Base-by-base conservation (phyloP, 2,888 invertebrate genomes). In the Chromoteleia sp. region DNA sequence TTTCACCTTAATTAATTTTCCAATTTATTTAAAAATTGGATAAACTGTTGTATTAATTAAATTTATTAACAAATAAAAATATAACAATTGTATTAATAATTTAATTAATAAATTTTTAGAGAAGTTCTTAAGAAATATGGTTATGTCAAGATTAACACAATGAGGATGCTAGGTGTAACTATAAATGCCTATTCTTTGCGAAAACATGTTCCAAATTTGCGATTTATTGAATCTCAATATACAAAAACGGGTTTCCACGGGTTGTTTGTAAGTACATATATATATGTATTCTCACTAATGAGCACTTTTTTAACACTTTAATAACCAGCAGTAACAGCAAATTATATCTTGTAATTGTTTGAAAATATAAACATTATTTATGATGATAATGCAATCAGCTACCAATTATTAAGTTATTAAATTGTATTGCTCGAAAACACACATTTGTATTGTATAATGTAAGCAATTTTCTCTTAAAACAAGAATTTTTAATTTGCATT, bases 231-330 rank as follows among this genome's bases (percentile, higher is more conserved):
- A 91, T 95, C 96, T 1, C 96, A 96, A 88, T 97, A 96, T 86
- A 98, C 98, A 0, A 95, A 96, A 87, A 98, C 98, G 68, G 98
- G 98, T 1, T 93, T 98, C 80, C 96, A 96, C 25, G 98, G 98
- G 68, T 95, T 97, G 92, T 98, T 98, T 98, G 97, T 97, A 93
- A 94, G 95, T 45, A 25, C 3, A 41, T 1, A 54, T 41, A 17
- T 17, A n/a, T 43, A 17, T 6, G 2, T 17, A 43, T 12, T n/a
- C n/a, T n/a, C n/a, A n/a, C n/a, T 2, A 4, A 59, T 25, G 7
- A 43, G 29, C 25, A 29, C 17, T 29, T 43, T 43, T 8, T 48
- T 48, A n/a, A 33, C n/a, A 48, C 17, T 17, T 14, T 39, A 1
- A 39, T 39, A 39, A 39, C 33, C 7, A 1, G 10, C 33, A 8